Evolutionary conservation across 2,797 vertebrate species (phyloP).

Genomic region (Amblyopsis hoosieri): DNA sequence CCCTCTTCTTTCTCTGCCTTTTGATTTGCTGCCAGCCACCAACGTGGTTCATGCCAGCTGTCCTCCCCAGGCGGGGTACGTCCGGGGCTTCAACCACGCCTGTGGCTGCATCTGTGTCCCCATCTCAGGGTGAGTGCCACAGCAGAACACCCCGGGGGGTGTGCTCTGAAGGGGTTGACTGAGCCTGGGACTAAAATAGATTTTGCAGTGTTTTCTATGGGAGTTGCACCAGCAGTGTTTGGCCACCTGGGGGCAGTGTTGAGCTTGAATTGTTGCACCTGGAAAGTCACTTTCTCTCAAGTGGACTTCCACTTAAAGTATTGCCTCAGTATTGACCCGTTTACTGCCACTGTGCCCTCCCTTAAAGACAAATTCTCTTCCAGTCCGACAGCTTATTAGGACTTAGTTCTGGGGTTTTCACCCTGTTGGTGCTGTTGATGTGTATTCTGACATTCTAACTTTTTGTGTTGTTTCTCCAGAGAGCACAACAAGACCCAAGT

Average conservation of each 20-base stretch:
- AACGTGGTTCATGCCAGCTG: conserved; percentile 83
- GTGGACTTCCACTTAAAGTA: too few relatives aligned
- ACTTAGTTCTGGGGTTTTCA: too few relatives aligned
- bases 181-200: too few relatives aligned
- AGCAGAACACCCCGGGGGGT: too few relatives aligned
- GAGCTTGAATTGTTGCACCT: conserved; percentile 3
- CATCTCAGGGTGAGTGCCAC: conserved; percentile 84
- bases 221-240: neutral
- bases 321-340: too few relatives aligned
- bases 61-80: conserved; percentile 82
- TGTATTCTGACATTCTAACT: too few relatives aligned
- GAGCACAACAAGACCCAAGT: conserved; percentile 85
- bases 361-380: too few relatives aligned
- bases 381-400: too few relatives aligned
- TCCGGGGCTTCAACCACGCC: conserved; percentile 90
- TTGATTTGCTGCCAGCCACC: conserved; percentile 75
- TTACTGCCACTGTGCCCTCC: too few relatives aligned
- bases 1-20: neutral
- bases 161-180: neutral
- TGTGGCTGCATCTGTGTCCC: conserved; percentile 93
- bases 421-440: too few relatives aligned
- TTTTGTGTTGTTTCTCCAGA: conserved; percentile 66
- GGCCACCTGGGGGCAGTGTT: conserved; percentile 34
- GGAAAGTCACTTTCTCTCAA: conserved; percentile 5
- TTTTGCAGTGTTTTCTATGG: conserved; percentile 1